Base-by-base conservation (phyloP, 2,888 invertebrate genomes). In the Mythimna loreyi region DNA sequence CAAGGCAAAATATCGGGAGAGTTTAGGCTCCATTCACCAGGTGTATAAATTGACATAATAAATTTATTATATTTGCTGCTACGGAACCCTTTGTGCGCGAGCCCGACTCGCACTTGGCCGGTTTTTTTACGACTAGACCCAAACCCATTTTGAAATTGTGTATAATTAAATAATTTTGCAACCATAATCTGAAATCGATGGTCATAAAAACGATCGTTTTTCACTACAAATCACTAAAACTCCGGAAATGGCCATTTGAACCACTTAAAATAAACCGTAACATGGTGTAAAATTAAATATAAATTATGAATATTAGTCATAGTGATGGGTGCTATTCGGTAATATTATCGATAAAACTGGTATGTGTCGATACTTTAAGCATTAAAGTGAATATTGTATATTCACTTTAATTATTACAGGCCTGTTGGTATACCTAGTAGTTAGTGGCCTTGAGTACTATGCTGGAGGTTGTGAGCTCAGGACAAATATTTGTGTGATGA, bases 211-310 rank as follows among this genome's bases (percentile, higher is more conserved):
- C 52, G 56, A 64, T 72, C 70, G 69, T 78, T 80, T 72, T 81
- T 76, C 77, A 81, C 75, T 67, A 76, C 52, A 59, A 72, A 67
- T 66, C 73, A 63, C 70, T 74, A 79, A 79, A 79, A 67, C 58
- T 82, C 85, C 85, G 87, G 87, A 87, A 81, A 83, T 78, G 61
- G 56, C 68, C 68, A 77, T 87, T 87, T 80, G 30, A 67, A 74
- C 81, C 85, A 83, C 81, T 85, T 86, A 64, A 84, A 82, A 81
- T 57, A 62, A 67, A 79, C 85, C 85, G 67, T 84, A 80, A 84
- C 83, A 81, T 81, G 65, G 81, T 75, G 82, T 83, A 81, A 86
- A 87, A 86, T 88, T 84, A 85, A 83, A 84, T 81, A 81, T 79
- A 80, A 83, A 81, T 83, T 83, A 84, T 85, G 73, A 75, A 72